Evolutionary conservation across 2,113 vertebrate species (phyloP).

Genomic region (Paratilapia polleni): DNA sequence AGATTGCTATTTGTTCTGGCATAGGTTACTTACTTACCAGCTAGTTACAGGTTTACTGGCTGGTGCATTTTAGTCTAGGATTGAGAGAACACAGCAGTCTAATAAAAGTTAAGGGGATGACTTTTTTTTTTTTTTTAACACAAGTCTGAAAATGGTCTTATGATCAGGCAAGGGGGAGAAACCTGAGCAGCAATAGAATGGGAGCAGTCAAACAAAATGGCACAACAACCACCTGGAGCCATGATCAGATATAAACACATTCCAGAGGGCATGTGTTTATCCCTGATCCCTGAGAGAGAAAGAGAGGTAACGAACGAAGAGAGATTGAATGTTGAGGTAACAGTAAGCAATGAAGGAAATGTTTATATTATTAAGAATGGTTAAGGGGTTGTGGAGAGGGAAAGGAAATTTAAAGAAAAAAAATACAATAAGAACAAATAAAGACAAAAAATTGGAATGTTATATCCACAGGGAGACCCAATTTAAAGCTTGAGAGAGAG

Average conservation of each 20-base stretch:
- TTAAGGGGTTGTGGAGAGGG: neutral
- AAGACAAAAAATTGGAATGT: neutral
- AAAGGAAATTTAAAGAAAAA: neutral
- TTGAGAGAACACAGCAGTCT: neutral
- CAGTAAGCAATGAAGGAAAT: neutral
- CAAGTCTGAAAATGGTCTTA: neutral
- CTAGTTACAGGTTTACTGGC: neutral
- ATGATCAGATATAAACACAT: conserved; percentile 29
- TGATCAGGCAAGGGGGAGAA: neutral
- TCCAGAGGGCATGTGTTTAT: conserved; percentile 33
- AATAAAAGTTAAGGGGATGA: neutral
- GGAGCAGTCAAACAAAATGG: neutral
- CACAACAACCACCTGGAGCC: conserved; percentile 2
- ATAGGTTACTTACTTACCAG: neutral
- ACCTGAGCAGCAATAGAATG: neutral
- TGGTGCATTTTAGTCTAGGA: neutral
- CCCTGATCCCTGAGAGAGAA: neutral
- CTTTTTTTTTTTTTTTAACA: too few relatives aligned
- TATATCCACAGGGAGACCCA: neutral
- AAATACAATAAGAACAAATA: neutral
- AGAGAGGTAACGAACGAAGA: neutral
- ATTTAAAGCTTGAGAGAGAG: neutral
- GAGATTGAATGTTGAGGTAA: neutral
- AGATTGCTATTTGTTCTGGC: too few relatives aligned
- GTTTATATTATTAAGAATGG: neutral